Evolutionary conservation across 2,113 vertebrate genomes (phyloP), one percentile per base, ranked within the genome.

Genomic region (Perca fluviatilis): DNA sequence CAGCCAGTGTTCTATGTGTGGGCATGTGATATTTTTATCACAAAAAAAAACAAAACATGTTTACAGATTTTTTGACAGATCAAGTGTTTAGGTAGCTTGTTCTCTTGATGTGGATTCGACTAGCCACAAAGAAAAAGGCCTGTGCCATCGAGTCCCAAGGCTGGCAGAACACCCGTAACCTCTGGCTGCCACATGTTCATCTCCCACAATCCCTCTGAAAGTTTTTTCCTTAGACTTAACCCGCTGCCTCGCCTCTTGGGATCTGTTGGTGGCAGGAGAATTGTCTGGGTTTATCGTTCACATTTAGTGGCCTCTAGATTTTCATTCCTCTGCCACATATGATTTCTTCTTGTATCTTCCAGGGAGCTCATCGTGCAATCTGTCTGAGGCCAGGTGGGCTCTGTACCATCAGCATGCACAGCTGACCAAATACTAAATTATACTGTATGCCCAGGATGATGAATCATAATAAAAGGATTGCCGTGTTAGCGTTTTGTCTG

Each of bases 121-220:
- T 54, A 53, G 75, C 92, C 92, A 86, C 86, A 67, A 65, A 63
- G 66, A 76, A 89, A 85, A 50, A 13, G 68, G 74, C 57, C 51
- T 57, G 51, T 25, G 84, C 77, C 75, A 56, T 53, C 25, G 36
- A 74, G 67, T 88, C 72, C 87, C 61, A 8, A 3, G 5, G 23
- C 75, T 92, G 90, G 88, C 88, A 92, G 84, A 70, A 68, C 68
- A 88, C 50, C 76, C 88, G 10, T 86, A 92, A 91, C 90, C 87
- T 89, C 88, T 82, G 88, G 77, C 25, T 82, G 90, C 91, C 89
- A 92, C 86, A 81, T 92, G 89, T 89, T 88, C 78, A 70, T 77
- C 50, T 85, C 61, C 73, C 80, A 79, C 75, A 89, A 70, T 82
- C 74, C 72, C 78, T 87, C 65, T 61, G 76, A 74, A 90, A 62